Percentiles rank a stretch among this genome's conserved stretches.
These are phyloP conservation scores for Enteromius trimaculatus DNA, from an alignment of 2,797 vertebrate genomes.

Conservation along the genomic window DNA sequence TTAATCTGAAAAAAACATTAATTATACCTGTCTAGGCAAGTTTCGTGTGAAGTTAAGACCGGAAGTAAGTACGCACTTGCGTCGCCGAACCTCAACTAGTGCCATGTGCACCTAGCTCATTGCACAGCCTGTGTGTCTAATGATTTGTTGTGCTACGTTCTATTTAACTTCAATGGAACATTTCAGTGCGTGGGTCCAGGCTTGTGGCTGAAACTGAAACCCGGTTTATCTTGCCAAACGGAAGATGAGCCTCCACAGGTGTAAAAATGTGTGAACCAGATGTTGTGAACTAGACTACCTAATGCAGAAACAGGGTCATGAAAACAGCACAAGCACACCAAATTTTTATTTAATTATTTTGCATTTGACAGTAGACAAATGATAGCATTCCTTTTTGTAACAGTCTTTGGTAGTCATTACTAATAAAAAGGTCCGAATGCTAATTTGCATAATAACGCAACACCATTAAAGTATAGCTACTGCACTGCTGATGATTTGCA, in stretches of 20 bases:
- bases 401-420: background rate
- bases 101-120: background rate
- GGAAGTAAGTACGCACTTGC: too few relatives aligned
- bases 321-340: background rate
- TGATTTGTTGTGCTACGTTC: background rate
- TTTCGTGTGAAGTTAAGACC: too few relatives aligned
- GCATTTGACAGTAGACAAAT: background rate
- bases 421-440: background rate
- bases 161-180: background rate
- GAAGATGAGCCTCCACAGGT: background rate
- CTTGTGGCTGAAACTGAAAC: slow-evolving; percentile 31
- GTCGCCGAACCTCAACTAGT: too few relatives aligned
- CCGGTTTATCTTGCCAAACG: too few relatives aligned
- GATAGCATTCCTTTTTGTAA: background rate
- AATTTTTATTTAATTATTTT: background rate
- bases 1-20: too few relatives aligned
- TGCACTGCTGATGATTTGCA: background rate
- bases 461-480: background rate
- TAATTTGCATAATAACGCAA: background rate
- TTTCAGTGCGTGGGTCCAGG: background rate
- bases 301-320: background rate
- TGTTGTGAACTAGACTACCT: background rate
- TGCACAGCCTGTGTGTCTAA: background rate
- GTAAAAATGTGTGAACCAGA: background rate
- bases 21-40: too few relatives aligned